phyloP scores from a whole-genome alignment of 2,797 vertebrate genomes.

The Macroramphosus scolopax region DNA sequence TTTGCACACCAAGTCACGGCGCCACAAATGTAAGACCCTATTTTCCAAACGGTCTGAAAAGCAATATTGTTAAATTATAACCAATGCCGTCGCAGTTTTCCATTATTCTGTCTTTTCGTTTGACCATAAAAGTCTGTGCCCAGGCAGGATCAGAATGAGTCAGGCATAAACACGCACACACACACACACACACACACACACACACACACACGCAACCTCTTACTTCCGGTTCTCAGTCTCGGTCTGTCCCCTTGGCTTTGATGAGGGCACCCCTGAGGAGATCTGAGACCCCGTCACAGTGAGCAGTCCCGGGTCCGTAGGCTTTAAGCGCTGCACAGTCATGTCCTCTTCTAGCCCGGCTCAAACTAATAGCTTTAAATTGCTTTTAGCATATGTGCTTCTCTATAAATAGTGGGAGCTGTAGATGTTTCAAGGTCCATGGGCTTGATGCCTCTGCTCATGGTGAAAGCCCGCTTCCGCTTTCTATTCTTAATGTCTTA shows the following conservation, averaged over 20 bases:
- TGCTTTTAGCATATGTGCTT: constrained; percentile 7
- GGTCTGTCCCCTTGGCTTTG: constrained; percentile 29
- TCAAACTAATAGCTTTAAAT: constrained; percentile 9
- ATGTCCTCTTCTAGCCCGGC: constrained; percentile 33
- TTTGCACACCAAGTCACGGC: too few species aligned
- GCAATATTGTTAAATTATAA: too few species aligned
- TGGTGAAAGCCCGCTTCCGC: too few species aligned
- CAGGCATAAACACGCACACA: not conserved
- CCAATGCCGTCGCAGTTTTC: too few species aligned
- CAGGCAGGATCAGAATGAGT: too few species aligned
- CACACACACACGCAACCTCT: constrained; percentile 6
- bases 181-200: too few species aligned
- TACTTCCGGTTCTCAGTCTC: constrained; percentile 16
- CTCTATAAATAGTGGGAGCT: constrained; percentile 1
- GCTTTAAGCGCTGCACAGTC: constrained; percentile 48
- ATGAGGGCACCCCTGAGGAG: constrained; percentile 41
- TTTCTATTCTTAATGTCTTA: too few species aligned
- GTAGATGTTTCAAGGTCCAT: not conserved
- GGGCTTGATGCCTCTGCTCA: too few species aligned
- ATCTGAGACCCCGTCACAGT: constrained; percentile 36
- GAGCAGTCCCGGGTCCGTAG: constrained; percentile 19
- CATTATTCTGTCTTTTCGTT: too few species aligned
- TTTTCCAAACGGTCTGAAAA: too few species aligned
- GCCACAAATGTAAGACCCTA: too few species aligned
- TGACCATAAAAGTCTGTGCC: too few species aligned